Conservation (phyloP, 2,888 invertebrate genomes). For the Acleris laterana region DNA sequence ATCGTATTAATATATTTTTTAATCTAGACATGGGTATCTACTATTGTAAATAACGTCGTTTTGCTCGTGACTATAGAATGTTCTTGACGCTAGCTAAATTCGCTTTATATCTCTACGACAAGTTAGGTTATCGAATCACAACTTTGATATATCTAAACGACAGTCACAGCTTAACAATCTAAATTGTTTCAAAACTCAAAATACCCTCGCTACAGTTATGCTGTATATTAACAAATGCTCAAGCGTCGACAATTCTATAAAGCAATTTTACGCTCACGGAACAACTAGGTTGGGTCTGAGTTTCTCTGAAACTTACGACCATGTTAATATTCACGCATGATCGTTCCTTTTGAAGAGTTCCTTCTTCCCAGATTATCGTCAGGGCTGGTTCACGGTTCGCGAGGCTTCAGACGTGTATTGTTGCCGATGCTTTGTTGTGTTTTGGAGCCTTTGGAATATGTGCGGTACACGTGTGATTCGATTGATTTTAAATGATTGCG, state of each 20-base stretch:
- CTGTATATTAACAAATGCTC: constrained; percentile 23
- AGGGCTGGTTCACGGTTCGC: constrained; percentile 45
- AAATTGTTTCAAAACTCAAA: constrained; percentile 1
- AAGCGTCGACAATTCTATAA: constrained; percentile 32
- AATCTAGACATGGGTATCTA: too few species aligned
- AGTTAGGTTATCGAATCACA: too few species aligned
- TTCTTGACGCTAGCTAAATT: too few species aligned
- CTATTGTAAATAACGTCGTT: too few species aligned
- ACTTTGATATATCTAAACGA: too few species aligned
- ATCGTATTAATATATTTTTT: too few species aligned
- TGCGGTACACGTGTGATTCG: constrained; percentile 9
- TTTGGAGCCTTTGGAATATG: constrained; percentile 34
- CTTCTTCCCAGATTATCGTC: constrained; percentile 43
- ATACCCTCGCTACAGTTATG: constrained; percentile 5
- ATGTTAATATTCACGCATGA: constrained; percentile 54
- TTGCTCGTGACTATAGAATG: too few species aligned
- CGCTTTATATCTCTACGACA: too few species aligned
- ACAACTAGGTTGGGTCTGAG: constrained; percentile 27
- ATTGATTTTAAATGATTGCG: constrained; percentile 2
- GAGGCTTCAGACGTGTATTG: constrained; percentile 46
- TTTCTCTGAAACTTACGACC: constrained; percentile 37
- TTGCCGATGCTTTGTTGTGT: constrained; percentile 46
- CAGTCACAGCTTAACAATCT: background rate
- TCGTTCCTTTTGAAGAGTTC: constrained; percentile 50
- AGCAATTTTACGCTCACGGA: constrained; percentile 28